A percentile compares a stretch with the other conserved stretches of the same genome.
These are phyloP conservation scores for Cirrhinus molitorella DNA, from an alignment of 2,797 vertebrate species.

Conservation along the genomic window DNA sequence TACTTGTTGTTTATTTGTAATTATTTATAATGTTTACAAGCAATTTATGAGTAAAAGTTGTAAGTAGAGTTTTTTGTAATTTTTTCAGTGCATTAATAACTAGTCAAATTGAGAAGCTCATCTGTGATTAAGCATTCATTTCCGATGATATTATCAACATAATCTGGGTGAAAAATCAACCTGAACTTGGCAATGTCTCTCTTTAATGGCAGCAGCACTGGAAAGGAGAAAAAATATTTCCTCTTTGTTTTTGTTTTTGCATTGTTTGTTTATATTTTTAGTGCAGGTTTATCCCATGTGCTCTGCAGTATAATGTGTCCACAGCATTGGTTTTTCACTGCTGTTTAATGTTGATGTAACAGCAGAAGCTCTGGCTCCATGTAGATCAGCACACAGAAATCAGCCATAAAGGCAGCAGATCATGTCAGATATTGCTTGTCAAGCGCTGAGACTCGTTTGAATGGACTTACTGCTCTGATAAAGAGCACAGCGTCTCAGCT, in stretches of 20 bases:
- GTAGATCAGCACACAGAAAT: not conserved
- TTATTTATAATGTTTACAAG: no score
- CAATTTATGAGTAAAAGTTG: no score
- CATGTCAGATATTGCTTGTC: slow-evolving; percentile 4
- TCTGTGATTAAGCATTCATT: no score
- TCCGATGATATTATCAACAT: no score
- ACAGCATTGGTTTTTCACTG: not conserved
- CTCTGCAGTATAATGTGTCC: not conserved
- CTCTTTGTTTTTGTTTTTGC: not conserved
- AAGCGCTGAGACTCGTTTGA: not conserved
- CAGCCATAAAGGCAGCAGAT: not conserved
- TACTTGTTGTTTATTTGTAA: no score
- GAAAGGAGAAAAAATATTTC: not conserved
- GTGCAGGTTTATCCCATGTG: not conserved
- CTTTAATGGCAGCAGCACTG: not conserved
- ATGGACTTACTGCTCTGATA: slow-evolving; percentile 4
- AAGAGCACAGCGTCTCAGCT: not conserved
- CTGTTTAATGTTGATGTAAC: not conserved
- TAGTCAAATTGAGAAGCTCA: no score
- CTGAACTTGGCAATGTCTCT: no score
- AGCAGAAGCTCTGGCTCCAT: not conserved
- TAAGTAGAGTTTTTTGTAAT: no score
- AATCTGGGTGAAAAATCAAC: no score
- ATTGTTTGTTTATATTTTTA: not conserved
- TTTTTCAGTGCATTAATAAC: no score